Percentiles rank a stretch among this genome's conserved stretches.
phyloP scores from a whole-genome alignment of 2,888 invertebrate genomes.

The Marronus borbonicus region DNA sequence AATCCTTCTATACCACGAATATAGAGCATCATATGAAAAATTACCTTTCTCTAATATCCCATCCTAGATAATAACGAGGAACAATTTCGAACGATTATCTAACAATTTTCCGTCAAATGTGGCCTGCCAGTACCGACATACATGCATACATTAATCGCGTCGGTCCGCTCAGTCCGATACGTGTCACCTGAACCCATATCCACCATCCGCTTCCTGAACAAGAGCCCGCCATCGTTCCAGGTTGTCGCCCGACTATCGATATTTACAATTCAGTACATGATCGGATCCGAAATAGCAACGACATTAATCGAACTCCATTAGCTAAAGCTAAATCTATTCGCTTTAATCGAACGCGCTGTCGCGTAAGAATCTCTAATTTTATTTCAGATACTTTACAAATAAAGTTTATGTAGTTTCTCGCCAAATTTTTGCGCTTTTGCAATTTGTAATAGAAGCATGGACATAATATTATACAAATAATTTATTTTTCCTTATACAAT shows the following conservation, averaged over 20 bases:
- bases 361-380: too few species aligned
- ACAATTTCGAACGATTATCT: not conserved
- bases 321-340: not conserved
- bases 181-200: conserved; percentile 8
- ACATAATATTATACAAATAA: too few species aligned
- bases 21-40: not conserved
- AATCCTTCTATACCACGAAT: too few species aligned
- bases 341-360: too few species aligned
- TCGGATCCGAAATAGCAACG: conserved; percentile 2
- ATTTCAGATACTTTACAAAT: too few species aligned
- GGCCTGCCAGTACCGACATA: not conserved
- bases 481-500: too few species aligned
- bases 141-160: not conserved
- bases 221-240: conserved; percentile 10
- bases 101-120: too few species aligned
- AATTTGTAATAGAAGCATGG: too few species aligned
- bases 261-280: conserved; percentile 25
- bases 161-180: not conserved
- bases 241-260: conserved; percentile 22
- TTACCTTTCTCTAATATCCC: not conserved
- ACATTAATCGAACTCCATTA: conserved; percentile 12
- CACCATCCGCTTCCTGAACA: conserved; percentile 11
- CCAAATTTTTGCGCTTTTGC: too few species aligned
- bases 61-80: conserved; percentile 2
- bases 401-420: too few species aligned